Conservation (phyloP, 2,888 invertebrate genomes). For the Lasioglossum zephyrum region DNA sequence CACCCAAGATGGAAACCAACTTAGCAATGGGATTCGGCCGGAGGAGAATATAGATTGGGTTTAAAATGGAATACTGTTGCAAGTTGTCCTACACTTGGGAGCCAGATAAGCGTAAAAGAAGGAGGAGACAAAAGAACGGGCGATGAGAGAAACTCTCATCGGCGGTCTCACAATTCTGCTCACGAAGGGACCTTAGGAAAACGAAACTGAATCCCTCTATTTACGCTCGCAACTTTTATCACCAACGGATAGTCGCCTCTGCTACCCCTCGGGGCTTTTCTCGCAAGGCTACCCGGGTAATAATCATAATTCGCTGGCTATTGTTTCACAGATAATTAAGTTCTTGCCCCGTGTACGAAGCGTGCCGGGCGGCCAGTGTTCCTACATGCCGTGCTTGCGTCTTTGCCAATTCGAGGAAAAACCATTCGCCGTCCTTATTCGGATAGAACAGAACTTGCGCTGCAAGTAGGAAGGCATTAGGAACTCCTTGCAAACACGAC, state of each 20-base stretch:
- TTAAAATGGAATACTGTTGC: conserved; percentile 70
- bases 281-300: conserved; percentile 71
- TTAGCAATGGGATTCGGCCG: conserved; percentile 58
- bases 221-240: conserved; percentile 79
- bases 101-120: conserved; percentile 46
- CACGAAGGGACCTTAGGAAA: conserved; percentile 75
- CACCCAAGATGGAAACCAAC: conserved; percentile 60
- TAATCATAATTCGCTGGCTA: conserved; percentile 80
- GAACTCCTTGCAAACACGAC: conserved; percentile 64
- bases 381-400: conserved; percentile 63
- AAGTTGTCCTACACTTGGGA: conserved; percentile 56
- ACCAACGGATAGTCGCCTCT: conserved; percentile 63
- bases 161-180: conserved; percentile 72
- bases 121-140: conserved; percentile 40
- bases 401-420: conserved; percentile 78
- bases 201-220: conserved; percentile 78
- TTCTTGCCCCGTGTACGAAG: conserved; percentile 74
- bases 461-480: conserved; percentile 66
- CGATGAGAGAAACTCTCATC: conserved; percentile 71
- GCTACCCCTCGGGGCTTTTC: conserved; percentile 54
- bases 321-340: conserved; percentile 82
- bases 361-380: conserved; percentile 60
- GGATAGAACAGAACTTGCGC: conserved; percentile 62
- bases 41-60: conserved; percentile 69
- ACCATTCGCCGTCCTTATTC: conserved; percentile 75